A percentile compares a stretch with the other conserved stretches of the same genome.
Conservation (phyloP, 2,113 vertebrate genomes). For the Odontophorus gujanensis region DNA sequence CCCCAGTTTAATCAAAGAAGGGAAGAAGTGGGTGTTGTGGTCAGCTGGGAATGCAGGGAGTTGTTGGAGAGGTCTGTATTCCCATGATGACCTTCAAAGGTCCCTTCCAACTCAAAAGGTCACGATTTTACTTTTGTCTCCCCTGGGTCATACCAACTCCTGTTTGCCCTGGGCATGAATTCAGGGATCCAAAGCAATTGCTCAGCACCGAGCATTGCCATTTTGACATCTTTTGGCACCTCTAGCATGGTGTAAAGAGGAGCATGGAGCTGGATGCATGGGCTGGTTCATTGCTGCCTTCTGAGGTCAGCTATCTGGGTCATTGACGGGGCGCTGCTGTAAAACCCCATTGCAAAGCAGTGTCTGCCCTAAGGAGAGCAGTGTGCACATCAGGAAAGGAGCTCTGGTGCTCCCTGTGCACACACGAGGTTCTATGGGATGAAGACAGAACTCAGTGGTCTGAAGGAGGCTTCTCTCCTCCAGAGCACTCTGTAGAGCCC, state of each 20-base stretch:
- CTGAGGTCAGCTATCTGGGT: not conserved
- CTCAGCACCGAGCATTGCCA: not conserved
- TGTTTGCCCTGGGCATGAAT: not conserved
- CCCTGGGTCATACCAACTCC: not conserved
- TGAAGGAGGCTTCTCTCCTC: not conserved
- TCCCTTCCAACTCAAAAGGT: too few species aligned
- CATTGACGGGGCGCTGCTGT: not conserved
- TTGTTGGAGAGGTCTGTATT: not conserved
- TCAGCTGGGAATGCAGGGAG: not conserved
- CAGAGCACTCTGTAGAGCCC: not conserved
- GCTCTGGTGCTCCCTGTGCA: not conserved
- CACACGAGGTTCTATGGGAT: not conserved
- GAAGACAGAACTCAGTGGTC: not conserved
- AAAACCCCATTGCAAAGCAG: not conserved
- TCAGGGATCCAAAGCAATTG: not conserved
- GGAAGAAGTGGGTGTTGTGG: not conserved
- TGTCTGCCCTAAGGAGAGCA: not conserved
- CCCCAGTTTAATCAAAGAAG: not conserved
- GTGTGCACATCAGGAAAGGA: not conserved
- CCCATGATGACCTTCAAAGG: not conserved
- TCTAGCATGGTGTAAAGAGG: fast-evolving
- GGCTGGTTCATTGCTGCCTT: not conserved
- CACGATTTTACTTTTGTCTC: not conserved
- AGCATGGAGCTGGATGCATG: too few species aligned
- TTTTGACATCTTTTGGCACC: not conserved